Evolutionary conservation across 2,888 invertebrate species (phyloP).

Genomic region (Psylliodes chrysocephalus): DNA sequence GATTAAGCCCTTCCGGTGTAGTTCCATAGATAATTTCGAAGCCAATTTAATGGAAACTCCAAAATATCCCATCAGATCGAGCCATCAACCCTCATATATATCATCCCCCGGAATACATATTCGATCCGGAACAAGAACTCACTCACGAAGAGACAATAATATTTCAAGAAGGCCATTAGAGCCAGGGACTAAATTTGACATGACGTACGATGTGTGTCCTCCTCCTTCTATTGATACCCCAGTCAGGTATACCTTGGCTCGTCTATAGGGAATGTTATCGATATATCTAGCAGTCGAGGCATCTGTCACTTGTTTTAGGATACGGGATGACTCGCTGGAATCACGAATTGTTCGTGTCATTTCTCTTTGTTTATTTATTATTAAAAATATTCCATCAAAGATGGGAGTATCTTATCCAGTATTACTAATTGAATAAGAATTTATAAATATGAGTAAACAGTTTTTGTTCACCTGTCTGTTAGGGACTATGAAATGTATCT

Average conservation of each 20-base stretch:
- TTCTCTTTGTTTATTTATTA: too few species aligned
- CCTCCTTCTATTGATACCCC: constrained; percentile 54
- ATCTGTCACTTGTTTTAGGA: constrained; percentile 58
- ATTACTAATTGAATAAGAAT: too few species aligned
- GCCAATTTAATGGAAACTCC: constrained; percentile 14
- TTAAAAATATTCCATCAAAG: too few species aligned
- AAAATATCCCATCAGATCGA: constrained; percentile 17
- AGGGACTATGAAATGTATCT: too few species aligned
- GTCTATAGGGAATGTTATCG: constrained; percentile 58
- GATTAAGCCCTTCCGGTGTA: too few species aligned
- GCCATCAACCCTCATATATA: constrained; percentile 43
- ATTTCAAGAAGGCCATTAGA: constrained; percentile 60
- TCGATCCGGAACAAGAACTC: constrained; percentile 47
- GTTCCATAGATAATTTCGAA: background rate
- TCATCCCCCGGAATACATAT: constrained; percentile 41
- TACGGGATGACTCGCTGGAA: background rate
- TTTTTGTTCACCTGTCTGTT: too few species aligned
- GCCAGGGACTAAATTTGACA: constrained; percentile 58
- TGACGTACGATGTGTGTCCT: constrained; percentile 58
- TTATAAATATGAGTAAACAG: too few species aligned
- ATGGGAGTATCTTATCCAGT: too few species aligned
- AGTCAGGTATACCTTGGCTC: constrained; percentile 56
- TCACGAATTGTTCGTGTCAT: too few species aligned
- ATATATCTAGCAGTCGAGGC: constrained; percentile 55
- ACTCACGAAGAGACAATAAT: constrained; percentile 54